These are phyloP conservation scores for Pituophis catenifer DNA, from an alignment of 2,113 vertebrate species.

Conservation along the genomic window DNA sequence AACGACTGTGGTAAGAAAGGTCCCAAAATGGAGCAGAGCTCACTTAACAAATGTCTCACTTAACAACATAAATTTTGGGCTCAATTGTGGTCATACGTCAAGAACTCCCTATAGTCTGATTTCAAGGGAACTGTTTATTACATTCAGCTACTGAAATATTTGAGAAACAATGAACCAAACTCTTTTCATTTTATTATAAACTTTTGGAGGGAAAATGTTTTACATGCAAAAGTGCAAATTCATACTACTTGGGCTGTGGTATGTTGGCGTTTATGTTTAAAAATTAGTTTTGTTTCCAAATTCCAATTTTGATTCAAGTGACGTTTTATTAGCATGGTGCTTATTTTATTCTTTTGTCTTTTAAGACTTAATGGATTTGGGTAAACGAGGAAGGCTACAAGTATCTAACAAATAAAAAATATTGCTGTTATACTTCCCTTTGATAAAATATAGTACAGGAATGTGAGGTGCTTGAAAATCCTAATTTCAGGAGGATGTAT, in stretches of 20 bases:
- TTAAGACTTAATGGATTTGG: not conserved
- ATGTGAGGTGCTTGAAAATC: not conserved
- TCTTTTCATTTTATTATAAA: not conserved
- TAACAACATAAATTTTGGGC: too few species aligned
- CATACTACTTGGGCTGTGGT: not conserved
- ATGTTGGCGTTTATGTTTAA: not conserved
- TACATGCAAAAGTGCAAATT: not conserved
- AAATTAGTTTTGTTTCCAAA: not conserved
- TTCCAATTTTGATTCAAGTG: not conserved
- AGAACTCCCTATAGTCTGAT: not conserved
- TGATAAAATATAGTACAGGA: not conserved
- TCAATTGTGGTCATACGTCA: too few species aligned
- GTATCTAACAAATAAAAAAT: not conserved
- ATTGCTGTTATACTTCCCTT: not conserved
- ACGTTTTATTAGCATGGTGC: not conserved
- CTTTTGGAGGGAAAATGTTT: not conserved
- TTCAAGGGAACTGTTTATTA: not conserved
- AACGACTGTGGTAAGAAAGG: too few species aligned
- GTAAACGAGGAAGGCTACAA: not conserved
- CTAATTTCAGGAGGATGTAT: not conserved
- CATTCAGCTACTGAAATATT: not conserved
- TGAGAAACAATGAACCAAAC: not conserved
- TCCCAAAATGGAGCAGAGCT: too few species aligned
- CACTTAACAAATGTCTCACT: too few species aligned
- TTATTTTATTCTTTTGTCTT: not conserved